Evolutionary conservation across 2,888 invertebrate species (phyloP).

Genomic region (Lepidonotus clava): DNA sequence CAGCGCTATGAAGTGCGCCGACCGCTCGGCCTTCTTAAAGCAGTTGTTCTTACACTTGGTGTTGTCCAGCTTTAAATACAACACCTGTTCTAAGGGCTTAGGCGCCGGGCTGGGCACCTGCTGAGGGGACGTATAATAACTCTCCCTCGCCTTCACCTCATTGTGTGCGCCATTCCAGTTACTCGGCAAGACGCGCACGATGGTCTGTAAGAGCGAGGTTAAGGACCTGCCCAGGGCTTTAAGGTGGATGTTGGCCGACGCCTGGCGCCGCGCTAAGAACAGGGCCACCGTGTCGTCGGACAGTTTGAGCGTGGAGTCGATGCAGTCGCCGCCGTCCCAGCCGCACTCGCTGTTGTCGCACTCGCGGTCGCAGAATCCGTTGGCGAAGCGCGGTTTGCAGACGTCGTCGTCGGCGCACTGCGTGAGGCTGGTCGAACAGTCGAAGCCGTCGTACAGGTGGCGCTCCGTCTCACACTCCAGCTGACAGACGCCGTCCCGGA

Average conservation of each 20-base stretch:
- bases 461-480: constrained; percentile 58
- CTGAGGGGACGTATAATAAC: background rate
- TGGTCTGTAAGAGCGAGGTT: constrained; percentile 59
- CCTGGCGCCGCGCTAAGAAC: constrained; percentile 51
- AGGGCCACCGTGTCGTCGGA: constrained; percentile 60
- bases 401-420: constrained; percentile 38
- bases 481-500: constrained; percentile 61
- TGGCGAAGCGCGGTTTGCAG: constrained; percentile 56
- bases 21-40: constrained; percentile 56
- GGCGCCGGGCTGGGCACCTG: background rate
- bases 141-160: background rate
- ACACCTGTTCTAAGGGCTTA: background rate
- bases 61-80: constrained; percentile 61
- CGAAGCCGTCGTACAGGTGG: constrained; percentile 61
- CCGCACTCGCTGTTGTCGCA: constrained; percentile 59
- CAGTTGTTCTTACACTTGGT: constrained; percentile 58
- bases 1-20: constrained; percentile 58
- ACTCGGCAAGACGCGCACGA: constrained; percentile 59
- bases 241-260: constrained; percentile 21
- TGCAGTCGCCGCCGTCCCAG: constrained; percentile 64
- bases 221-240: constrained; percentile 57
- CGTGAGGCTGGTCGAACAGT: constrained; percentile 52
- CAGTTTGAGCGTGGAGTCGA: constrained; percentile 52
- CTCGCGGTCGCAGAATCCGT: constrained; percentile 61
- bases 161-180: constrained; percentile 52